Conservation (phyloP, 2,113 vertebrate genomes). For the Pluvianellus socialis region DNA sequence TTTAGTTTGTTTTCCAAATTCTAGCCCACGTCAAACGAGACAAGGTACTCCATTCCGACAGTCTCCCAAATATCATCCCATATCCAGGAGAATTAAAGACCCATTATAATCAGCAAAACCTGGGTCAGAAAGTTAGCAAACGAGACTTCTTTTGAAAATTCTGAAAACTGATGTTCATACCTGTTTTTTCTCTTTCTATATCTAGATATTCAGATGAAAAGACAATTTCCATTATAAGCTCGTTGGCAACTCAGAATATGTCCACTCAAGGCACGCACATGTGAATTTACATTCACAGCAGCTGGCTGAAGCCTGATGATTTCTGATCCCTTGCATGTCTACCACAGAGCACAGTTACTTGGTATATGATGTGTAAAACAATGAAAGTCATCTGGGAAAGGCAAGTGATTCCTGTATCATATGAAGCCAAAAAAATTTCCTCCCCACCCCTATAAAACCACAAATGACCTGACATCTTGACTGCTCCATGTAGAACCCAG, state of each 20-base stretch:
- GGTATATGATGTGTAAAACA: neutral
- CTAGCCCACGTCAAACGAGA: neutral
- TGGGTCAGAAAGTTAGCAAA: neutral
- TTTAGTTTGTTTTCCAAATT: neutral
- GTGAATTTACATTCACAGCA: slow-evolving; percentile 6
- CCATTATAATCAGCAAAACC: neutral
- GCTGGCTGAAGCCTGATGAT: neutral
- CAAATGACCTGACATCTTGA: neutral
- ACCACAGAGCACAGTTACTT: neutral
- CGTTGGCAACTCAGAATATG: neutral
- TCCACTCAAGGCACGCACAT: neutral
- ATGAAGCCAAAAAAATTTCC: neutral
- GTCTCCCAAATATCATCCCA: neutral
- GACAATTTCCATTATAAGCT: neutral
- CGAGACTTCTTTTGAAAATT: neutral
- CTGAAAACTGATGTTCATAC: neutral
- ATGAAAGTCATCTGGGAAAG: slow-evolving; percentile 27
- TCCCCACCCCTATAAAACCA: neutral
- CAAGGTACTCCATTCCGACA: neutral
- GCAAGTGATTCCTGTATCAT: neutral
- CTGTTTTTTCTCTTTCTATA: neutral
- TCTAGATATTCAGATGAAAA: neutral
- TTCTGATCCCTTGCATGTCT: neutral
- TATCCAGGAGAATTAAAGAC: neutral
- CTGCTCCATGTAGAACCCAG: neutral